Base-by-base conservation (phyloP, 2,113 vertebrate genomes). In the Cyprinus carpio region DNA sequence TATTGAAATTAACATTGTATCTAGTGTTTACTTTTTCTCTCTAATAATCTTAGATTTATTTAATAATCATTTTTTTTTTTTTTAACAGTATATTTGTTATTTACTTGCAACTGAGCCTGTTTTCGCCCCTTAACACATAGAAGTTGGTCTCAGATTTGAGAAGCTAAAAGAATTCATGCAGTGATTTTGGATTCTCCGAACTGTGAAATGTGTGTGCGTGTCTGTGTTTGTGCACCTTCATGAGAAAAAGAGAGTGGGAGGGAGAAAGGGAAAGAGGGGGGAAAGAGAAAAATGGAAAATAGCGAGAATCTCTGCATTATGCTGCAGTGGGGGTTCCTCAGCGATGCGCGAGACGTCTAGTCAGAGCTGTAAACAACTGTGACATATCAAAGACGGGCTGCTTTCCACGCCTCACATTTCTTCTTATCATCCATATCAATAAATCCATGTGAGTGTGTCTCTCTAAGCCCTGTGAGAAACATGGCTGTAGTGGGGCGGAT, bases 81-180 rank as follows among this genome's bases (percentile, higher is more conserved):
- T 6, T 37, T 31, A 31, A 40, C 40, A 40, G 40, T 40, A 40
- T 8, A 40, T 40, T 40, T 40, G 40, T 40, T 40, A n/a, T 60
- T n/a, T 60, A 64, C 11, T 27, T 27, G n/a, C 11, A 64, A 13
- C 62, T 29, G 62, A 65, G 27, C 6, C 64, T 67, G 29, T 18
- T 18, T 31, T 18, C 18, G 9, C 65, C 7, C 15, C 31, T 67
- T 34, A 67, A 67, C 2, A 0, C 29, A 34, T 15, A 34, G 16
- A 54, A 18, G 4, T 18, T 54, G 16, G 15, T 54, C 16, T 54
- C 51, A 54, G 49, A 20, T 69, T 20, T 69, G 7, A 65, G 29
- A 6, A 69, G 88, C 91, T 92, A 75, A 93, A 92, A 92, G 88
- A 89, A 71, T 81, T 81, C 83, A 86, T 16, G 46, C 86, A 90